Evolutionary conservation across 64 coral and sea anemone species (phyloP), one percentile per base, ranked within the genome.

Genomic region (Orbicella faveolata): DNA sequence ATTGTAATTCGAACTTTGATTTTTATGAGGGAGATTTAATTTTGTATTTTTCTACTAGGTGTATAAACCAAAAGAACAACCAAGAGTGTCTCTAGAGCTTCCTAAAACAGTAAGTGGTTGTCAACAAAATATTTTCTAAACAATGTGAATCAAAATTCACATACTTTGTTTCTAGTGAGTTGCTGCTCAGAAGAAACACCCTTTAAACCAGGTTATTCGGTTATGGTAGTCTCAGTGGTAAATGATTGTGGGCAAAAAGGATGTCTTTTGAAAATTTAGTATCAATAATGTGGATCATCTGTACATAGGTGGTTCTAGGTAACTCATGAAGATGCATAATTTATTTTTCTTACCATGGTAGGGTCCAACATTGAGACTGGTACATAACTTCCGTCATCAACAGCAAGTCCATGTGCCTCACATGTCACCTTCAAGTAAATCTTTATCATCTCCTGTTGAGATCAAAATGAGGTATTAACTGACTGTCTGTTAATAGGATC

Each of bases 81-180:
- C 83, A 54, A 78, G 95, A 34, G 95, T 96, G 6, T 96, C 88
- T 2, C 72, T 96, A 34, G 95, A 96, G 59, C 92, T 96, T 11
- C 95, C 95, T 4, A 93, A 83, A 88, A 96, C 83, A 19, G 95
- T 96, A 44, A 91, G 95, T 94, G 69, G 13, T 25, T 14, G 19
- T 70, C 41, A 52, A 30, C 12, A 10, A 57, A 59, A 59, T 8
- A 59, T 48, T 48, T 48, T 3, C 44, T 48, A 41, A 41, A 41
- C 39, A 41, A 41, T 48, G 44, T 48, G 5, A 48, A 48, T 48
- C 44, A 48, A 48, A 48, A 48, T 48, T 48, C 4, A 5, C 44
- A 48, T 48, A 48, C 44, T 48, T 48, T 48, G 44, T 48, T 48
- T 48, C 30, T 30, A 30, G 30, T 30, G 30, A 30, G 30, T 30